Conservation (phyloP, 2,888 invertebrate species). For the Lingula anatina region DNA sequence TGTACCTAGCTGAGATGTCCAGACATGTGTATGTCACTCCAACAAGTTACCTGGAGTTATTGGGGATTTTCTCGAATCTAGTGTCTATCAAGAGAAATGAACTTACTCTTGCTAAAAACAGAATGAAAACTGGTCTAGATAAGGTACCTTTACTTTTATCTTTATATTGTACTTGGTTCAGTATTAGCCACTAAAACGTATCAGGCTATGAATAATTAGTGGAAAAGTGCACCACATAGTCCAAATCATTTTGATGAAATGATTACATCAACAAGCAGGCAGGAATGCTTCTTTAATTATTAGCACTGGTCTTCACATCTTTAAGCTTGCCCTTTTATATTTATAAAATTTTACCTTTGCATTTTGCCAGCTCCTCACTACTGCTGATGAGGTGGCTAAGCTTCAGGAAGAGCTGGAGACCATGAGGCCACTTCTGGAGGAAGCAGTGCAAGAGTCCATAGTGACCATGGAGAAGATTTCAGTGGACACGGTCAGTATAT, state of each 20-base stretch:
- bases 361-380: slow-evolving; percentile 46
- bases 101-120: slow-evolving; percentile 47
- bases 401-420: slow-evolving; percentile 50
- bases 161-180: too few species aligned
- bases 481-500: slow-evolving; percentile 33
- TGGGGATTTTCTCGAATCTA: slow-evolving; percentile 51
- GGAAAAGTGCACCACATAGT: too few species aligned
- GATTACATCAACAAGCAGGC: too few species aligned
- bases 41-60: slow-evolving; percentile 51
- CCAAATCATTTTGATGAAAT: too few species aligned
- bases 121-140: slow-evolving; percentile 52
- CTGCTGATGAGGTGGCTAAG: slow-evolving; percentile 50
- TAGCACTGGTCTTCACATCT: too few species aligned
- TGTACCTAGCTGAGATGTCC: slow-evolving; percentile 44
- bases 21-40: slow-evolving; percentile 53
- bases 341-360: too few species aligned
- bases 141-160: slow-evolving; percentile 46
- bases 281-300: too few species aligned
- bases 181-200: too few species aligned
- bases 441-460: slow-evolving; percentile 51
- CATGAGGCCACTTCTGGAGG: slow-evolving; percentile 52
- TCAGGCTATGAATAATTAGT: too few species aligned
- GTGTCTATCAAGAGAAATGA: slow-evolving; percentile 49
- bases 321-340: too few species aligned
- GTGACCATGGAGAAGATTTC: slow-evolving; percentile 69